Evolutionary conservation across 2,888 invertebrate genomes (phyloP).

Genomic region (Cephus sareptanus): DNA sequence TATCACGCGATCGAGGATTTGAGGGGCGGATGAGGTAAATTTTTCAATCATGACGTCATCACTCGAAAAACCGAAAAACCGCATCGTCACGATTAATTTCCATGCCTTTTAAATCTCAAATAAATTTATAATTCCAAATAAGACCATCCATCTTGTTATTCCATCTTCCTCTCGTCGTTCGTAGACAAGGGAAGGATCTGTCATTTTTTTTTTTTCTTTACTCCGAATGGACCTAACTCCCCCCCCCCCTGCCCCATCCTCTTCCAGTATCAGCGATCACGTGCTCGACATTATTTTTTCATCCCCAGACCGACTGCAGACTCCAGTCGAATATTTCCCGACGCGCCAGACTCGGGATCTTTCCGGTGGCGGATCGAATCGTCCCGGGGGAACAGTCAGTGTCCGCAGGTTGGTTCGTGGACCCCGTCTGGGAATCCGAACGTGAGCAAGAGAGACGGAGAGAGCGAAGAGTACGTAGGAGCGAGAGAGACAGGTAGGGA

Average conservation of each 20-base stretch:
- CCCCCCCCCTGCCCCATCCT: too few relatives aligned
- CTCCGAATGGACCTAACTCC: neutral
- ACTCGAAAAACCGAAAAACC: neutral
- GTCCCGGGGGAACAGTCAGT: neutral
- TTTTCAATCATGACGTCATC: neutral
- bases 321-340: neutral
- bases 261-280: neutral
- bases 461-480: slow-evolving; percentile 10
- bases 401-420: neutral
- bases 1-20: neutral
- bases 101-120: too few relatives aligned
- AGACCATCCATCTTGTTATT: neutral
- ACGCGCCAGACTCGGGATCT: neutral
- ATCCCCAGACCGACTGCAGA: too few relatives aligned
- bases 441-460: slow-evolving; percentile 2
- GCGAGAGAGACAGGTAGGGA: slow-evolving; percentile 15
- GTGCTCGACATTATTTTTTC: neutral
- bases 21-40: accelerated
- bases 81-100: neutral
- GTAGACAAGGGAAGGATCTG: neutral
- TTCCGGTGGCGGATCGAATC: neutral
- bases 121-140: too few relatives aligned
- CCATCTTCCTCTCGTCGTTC: neutral
- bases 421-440: neutral
- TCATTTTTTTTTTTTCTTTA: too few relatives aligned